Percentiles rank a stretch among this genome's conserved stretches.
phyloP scores from a whole-genome alignment of 2,113 vertebrate genomes.

The Suncus etruscus region DNA sequence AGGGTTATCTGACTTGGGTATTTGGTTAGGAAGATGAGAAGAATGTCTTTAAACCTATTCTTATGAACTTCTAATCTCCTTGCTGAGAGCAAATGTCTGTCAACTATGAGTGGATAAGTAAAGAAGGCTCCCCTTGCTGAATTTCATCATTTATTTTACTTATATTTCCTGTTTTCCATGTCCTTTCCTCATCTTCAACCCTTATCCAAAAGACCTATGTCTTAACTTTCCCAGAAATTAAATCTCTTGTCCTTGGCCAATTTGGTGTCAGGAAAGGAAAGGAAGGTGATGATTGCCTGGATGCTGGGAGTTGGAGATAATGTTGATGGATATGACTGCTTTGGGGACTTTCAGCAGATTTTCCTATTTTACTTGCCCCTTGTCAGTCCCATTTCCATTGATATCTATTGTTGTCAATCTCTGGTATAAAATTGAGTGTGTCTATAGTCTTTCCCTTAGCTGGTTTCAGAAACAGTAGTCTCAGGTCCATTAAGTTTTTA shows the following conservation, averaged over 20 bases:
- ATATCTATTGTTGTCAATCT: background rate
- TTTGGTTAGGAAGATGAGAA: background rate
- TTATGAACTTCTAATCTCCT: conserved; percentile 22
- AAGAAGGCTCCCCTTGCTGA: conserved; percentile 1
- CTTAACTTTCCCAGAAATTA: background rate
- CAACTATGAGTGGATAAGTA: background rate
- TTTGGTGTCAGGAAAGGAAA: too few relatives aligned
- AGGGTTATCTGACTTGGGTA: background rate
- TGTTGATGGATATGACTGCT: background rate
- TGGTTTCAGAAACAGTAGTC: background rate
- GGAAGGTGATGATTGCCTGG: background rate
- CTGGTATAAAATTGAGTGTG: background rate
- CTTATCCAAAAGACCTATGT: background rate
- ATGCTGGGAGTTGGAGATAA: background rate
- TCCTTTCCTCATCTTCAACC: background rate
- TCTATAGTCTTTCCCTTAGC: background rate
- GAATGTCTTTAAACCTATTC: conserved; percentile 11
- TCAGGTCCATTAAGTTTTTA: background rate
- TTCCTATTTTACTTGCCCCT: background rate
- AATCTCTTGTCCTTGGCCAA: background rate
- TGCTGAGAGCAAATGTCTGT: background rate
- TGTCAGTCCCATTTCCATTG: background rate
- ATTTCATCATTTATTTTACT: background rate
- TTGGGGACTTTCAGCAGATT: background rate
- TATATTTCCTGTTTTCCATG: background rate